Conservation (phyloP, 1,140 invertebrate genomes). For the Heliconius melpomene region DNA sequence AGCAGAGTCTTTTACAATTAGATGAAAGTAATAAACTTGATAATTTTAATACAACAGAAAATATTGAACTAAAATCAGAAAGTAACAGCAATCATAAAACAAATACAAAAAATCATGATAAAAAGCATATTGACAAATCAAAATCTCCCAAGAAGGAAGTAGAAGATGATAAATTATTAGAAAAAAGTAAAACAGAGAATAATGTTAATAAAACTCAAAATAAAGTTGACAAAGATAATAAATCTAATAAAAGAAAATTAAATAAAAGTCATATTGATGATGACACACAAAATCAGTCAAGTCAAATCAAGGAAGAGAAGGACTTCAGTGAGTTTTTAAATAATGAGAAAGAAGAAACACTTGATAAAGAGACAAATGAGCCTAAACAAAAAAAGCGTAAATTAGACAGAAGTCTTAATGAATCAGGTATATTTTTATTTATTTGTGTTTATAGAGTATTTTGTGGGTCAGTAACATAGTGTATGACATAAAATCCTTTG, state of each 20-base stretch:
- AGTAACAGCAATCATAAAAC: neutral
- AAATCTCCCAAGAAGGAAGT: conserved; percentile 16
- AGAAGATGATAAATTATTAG: neutral
- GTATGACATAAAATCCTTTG: too few relatives aligned
- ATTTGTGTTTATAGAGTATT: neutral
- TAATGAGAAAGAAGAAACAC: conserved; percentile 49
- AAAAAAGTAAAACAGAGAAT: neutral
- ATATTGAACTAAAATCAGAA: neutral
- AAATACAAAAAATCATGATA: conserved; percentile 1
- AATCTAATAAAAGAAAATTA: conserved; percentile 32
- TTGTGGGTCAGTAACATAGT: neutral
- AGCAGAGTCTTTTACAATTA: conserved; percentile 84
- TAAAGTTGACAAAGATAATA: neutral
- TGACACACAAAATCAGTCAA: conserved; percentile 38
- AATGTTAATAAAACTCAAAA: conserved; percentile 13
- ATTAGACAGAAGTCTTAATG: conserved; percentile 64
- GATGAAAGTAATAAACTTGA: conserved; percentile 72
- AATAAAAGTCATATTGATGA: conserved; percentile 18
- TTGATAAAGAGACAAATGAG: conserved; percentile 44
- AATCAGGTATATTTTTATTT: conserved; percentile 54
- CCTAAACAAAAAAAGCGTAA: conserved; percentile 53
- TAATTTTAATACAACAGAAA: conserved; percentile 17
- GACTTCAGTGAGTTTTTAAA: conserved; percentile 67
- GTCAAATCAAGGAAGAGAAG: conserved; percentile 46
- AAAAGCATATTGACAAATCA: conserved; percentile 23